A percentile compares a stretch with the other conserved stretches of the same genome.
Evolutionary conservation across 2,797 vertebrate genomes (phyloP).

Genomic region (Buceros bicornis): DNA sequence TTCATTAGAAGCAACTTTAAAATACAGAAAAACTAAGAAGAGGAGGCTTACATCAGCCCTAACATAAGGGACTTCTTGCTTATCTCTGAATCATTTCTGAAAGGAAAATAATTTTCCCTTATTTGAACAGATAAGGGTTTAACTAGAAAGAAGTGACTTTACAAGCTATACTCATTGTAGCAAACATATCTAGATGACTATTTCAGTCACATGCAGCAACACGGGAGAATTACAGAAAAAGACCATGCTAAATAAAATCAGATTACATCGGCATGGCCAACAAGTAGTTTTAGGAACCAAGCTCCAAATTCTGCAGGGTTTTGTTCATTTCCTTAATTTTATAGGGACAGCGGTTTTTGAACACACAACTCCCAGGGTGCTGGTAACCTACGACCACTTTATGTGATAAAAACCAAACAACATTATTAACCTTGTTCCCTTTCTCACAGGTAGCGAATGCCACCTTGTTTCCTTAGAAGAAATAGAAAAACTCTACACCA

Average conservation of each 20-base stretch:
- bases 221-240: not conserved
- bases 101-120: not conserved
- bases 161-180: not conserved
- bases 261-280: not conserved
- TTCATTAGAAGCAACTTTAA: not conserved
- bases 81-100: slow-evolving; percentile 23
- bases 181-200: not conserved
- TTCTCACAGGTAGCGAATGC: fast-evolving
- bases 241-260: not conserved
- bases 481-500: not conserved
- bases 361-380: fast-evolving
- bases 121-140: not conserved
- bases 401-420: too few species aligned
- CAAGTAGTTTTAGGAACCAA: not conserved
- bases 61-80: not conserved
- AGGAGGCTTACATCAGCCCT: not conserved
- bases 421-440: not conserved
- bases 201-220: not conserved
- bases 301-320: not conserved
- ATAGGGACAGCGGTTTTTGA: fast-evolving
- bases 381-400: not conserved
- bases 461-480: not conserved
- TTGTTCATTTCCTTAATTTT: not conserved
- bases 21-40: not conserved
- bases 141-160: not conserved